These are phyloP conservation scores for Anthopleura sola DNA, from an alignment of 64 coral and sea anemone species.

Conservation along the genomic window DNA sequence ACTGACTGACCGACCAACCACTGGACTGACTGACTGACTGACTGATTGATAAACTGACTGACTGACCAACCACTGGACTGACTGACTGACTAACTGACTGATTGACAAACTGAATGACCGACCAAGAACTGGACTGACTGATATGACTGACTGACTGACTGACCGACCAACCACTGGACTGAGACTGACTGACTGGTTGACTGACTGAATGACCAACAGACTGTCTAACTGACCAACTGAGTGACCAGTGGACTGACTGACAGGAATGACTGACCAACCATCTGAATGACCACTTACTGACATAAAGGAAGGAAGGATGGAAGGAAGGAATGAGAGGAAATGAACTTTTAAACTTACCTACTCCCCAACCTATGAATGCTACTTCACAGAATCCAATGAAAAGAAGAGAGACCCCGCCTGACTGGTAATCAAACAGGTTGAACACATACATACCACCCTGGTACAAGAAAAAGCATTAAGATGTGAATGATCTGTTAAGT, in stretches of 20 bases:
- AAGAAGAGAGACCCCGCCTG: slow-evolving; percentile 79
- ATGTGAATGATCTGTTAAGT: too few relatives aligned
- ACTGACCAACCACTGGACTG: background rate
- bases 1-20: too few relatives aligned
- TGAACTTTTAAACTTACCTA: slow-evolving; percentile 57
- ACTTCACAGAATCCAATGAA: slow-evolving; percentile 88
- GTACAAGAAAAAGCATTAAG: background rate
- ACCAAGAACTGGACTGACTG: background rate
- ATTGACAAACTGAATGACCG: background rate
- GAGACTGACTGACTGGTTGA: too few relatives aligned
- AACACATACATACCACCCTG: slow-evolving; percentile 94
- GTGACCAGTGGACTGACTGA: too few relatives aligned
- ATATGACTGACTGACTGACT: slow-evolving; percentile 6
- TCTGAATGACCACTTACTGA: too few relatives aligned
- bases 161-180: too few relatives aligned
- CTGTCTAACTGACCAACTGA: too few relatives aligned
- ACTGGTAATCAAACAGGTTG: slow-evolving; percentile 80
- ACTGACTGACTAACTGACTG: background rate
- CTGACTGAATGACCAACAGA: too few relatives aligned
- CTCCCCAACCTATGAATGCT: slow-evolving; percentile 73
- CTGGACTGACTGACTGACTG: slow-evolving; percentile 23
- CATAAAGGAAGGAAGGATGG: too few relatives aligned
- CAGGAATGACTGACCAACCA: too few relatives aligned
- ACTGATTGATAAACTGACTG: background rate
- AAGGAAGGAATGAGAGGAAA: too few relatives aligned